Conservation (phyloP, 2,113 vertebrate species). For the Tragelaphus imberbis region DNA sequence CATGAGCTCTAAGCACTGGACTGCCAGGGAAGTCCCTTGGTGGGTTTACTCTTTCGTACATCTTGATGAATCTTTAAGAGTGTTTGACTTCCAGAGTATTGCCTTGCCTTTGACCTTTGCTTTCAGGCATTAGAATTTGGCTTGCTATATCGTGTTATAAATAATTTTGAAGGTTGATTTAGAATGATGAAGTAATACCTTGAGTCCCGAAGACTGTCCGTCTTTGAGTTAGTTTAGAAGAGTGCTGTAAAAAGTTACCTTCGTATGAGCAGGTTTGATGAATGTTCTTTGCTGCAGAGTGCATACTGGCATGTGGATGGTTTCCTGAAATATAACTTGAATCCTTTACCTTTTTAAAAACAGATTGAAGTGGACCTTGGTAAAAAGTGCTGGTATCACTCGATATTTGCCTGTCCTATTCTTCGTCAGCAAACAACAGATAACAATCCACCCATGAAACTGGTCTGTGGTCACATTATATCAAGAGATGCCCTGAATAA, state of each 20-base stretch:
- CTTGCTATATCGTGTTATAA: not conserved
- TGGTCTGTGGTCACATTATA: slow-evolving; percentile 91
- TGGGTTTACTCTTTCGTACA: not conserved
- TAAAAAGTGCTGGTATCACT: slow-evolving; percentile 91
- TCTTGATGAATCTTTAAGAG: not conserved
- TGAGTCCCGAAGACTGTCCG: not conserved
- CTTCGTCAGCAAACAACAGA: slow-evolving; percentile 91
- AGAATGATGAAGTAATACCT: not conserved
- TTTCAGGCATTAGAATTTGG: not conserved
- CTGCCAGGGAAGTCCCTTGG: not conserved
- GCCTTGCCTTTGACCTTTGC: not conserved
- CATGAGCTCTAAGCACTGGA: not conserved
- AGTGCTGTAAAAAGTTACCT: not conserved
- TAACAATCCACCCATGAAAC: slow-evolving; percentile 89
- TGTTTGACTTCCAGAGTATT: not conserved
- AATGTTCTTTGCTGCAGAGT: not conserved
- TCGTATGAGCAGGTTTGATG: not conserved
- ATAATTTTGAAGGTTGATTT: not conserved
- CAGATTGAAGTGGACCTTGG: slow-evolving; percentile 91
- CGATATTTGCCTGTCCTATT: slow-evolving; percentile 90
- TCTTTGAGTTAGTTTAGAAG: not conserved
- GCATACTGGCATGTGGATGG: not conserved
- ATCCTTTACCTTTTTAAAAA: slow-evolving; percentile 6
- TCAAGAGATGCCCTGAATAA: slow-evolving; percentile 91
- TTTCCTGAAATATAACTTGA: not conserved